A percentile compares a stretch with the other conserved stretches of the same genome.
phyloP scores from a whole-genome alignment of 2,888 invertebrate species.

The Himalopsyche japonica region DNA sequence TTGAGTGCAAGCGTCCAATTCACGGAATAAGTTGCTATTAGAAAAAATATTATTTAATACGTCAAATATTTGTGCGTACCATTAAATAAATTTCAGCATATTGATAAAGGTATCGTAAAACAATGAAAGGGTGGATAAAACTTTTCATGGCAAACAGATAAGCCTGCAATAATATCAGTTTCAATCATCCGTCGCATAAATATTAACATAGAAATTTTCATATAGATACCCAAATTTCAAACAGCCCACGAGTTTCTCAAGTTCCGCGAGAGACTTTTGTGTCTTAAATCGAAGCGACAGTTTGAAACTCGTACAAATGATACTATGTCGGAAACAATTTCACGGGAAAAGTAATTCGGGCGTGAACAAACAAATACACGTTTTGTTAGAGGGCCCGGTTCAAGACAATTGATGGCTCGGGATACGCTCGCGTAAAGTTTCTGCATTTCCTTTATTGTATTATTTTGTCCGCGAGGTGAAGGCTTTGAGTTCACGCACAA shows the following conservation, averaged over 20 bases:
- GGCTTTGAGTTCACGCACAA: not conserved
- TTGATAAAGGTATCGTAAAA: too few species aligned
- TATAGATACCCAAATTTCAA: not conserved
- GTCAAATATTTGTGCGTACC: too few species aligned
- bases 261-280: not conserved
- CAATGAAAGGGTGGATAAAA: too few species aligned
- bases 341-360: conserved; percentile 5
- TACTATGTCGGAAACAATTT: conserved; percentile 11
- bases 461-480: not conserved
- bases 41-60: too few species aligned
- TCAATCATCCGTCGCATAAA: not conserved
- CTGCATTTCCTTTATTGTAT: not conserved
- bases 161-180: too few species aligned
- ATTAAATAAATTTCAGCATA: too few species aligned
- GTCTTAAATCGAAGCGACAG: conserved; percentile 2
- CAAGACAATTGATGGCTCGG: not conserved
- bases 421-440: not conserved
- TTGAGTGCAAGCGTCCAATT: too few species aligned
- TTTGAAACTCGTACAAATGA: conserved; percentile 11
- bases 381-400: not conserved
- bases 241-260: not conserved
- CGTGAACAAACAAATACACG: not conserved
- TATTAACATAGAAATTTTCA: not conserved
- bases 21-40: too few species aligned
- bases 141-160: too few species aligned